Base-by-base conservation (phyloP, 2,113 vertebrate genomes). In the Coregonus clupeaformis region DNA sequence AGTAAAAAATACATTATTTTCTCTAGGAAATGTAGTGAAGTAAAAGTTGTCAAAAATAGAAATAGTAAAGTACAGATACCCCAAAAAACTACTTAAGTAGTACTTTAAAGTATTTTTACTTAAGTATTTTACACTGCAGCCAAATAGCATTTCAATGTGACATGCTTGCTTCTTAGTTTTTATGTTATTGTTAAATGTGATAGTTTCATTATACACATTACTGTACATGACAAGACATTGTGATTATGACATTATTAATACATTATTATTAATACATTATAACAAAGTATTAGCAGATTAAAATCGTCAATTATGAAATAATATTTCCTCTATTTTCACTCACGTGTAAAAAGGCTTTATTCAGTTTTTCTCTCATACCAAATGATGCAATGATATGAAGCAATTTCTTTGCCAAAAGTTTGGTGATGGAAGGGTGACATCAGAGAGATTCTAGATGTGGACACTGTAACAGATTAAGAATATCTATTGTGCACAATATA, bases 141-240 rank as follows among this genome's bases (percentile, higher is more conserved):
- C 36, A 42, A 42, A 42, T 42, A 11, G 36, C 20, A 36, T 60
- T 25, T 32, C 13, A 29, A 18, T n/a, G 25, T 20, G 24, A 66
- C 25, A 49, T 22, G 32, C 42, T 49, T 30, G 36, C 27, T 65
- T 52, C 11, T 68, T 68, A 68, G 6, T 9, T 65, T 74, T 66
- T 45, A 72, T 47, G 63, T 29, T 66, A 29, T 66, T 74, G 72
- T 64, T 73, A 66, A 36, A 64, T 36, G 29, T 62, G 27, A 25
- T 72, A 72, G 25, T 42, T 60, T 72, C 32, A 59, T 60, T 16
- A 22, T 60, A 60, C 18, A 22, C 57, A 22, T n/a, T 72, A 64
- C 57, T 60, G n/a, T 59, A n/a, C n/a, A 14, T 29, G 22, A 64
- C 22, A 64, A 29, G 6, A 22, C 59, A 25, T 64, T n/a, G 22